These are phyloP conservation scores for Cygnus buccinator DNA, from an alignment of 2,113 vertebrate species.

Conservation along the genomic window DNA sequence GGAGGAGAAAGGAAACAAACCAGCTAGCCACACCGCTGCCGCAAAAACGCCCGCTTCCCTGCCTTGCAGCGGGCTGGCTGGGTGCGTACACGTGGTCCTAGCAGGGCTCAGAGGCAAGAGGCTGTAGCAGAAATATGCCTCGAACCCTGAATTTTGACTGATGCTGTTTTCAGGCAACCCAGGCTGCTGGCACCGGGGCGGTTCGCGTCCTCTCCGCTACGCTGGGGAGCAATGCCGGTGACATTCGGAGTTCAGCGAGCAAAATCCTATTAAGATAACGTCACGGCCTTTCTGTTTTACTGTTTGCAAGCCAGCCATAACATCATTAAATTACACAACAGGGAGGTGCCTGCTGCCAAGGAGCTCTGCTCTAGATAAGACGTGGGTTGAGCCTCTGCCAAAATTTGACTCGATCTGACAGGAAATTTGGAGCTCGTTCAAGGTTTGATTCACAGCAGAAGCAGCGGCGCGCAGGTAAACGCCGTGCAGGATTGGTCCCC, in stretches of 20 bases:
- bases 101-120: not conserved
- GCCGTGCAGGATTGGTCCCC: not conserved
- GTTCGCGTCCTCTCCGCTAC: not conserved
- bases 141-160: not conserved
- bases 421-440: conserved; percentile 50
- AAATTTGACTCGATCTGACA: conserved; percentile 47
- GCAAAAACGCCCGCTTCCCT: fast-evolving
- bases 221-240: not conserved
- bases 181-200: not conserved
- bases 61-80: not conserved
- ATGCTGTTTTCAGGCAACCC: not conserved
- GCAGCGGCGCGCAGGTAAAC: not conserved
- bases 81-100: fast-evolving
- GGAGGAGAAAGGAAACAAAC: not conserved
- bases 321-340: conserved; percentile 67
- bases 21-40: not conserved
- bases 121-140: not conserved
- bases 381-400: conserved; percentile 60
- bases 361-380: conserved; percentile 68
- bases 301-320: conserved; percentile 68
- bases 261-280: conserved; percentile 69
- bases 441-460: not conserved
- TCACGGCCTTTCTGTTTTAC: conserved; percentile 69
- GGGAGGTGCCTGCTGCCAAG: conserved; percentile 70
- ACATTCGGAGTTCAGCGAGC: conserved; percentile 5